phyloP scores from a whole-genome alignment of 2,113 vertebrate genomes.

The Hucho hucho region DNA sequence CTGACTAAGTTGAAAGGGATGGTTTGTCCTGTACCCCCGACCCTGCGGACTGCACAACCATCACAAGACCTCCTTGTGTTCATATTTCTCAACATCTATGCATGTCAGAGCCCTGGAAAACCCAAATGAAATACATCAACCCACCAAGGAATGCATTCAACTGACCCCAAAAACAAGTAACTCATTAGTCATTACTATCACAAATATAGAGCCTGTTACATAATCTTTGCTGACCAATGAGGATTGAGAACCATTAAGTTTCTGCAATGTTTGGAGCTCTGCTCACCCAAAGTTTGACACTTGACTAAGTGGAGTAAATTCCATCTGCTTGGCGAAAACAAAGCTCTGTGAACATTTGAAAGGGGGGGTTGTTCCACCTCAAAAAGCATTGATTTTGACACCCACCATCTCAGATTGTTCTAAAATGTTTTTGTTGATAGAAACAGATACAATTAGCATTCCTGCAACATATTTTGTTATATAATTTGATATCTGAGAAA shows the following conservation, averaged over 20 bases:
- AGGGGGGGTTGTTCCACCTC: too few relatives aligned
- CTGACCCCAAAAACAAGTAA: slow-evolving; percentile 1
- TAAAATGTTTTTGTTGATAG: too few relatives aligned
- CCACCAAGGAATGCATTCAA: neutral
- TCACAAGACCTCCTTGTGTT: slow-evolving; percentile 9
- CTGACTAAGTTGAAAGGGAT: slow-evolving; percentile 1
- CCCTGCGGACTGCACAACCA: neutral
- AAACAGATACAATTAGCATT: too few relatives aligned
- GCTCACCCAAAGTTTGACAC: neutral
- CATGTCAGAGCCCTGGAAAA: slow-evolving; percentile 2
- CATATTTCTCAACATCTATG: neutral
- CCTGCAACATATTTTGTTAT: too few relatives aligned
- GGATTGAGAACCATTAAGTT: neutral
- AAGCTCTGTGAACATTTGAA: too few relatives aligned
- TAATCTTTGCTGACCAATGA: neutral
- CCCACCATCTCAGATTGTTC: too few relatives aligned
- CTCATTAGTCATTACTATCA: neutral
- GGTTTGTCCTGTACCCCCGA: neutral
- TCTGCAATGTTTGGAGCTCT: neutral
- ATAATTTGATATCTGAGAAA: too few relatives aligned
- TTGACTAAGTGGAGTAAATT: neutral
- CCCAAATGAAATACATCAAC: neutral
- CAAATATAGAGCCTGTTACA: neutral
- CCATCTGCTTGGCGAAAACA: neutral
- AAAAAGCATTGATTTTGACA: too few relatives aligned